A percentile compares a stretch with the other conserved stretches of the same genome.
phyloP scores from a whole-genome alignment of 2,113 vertebrate genomes.

The Trichechus manatus region DNA sequence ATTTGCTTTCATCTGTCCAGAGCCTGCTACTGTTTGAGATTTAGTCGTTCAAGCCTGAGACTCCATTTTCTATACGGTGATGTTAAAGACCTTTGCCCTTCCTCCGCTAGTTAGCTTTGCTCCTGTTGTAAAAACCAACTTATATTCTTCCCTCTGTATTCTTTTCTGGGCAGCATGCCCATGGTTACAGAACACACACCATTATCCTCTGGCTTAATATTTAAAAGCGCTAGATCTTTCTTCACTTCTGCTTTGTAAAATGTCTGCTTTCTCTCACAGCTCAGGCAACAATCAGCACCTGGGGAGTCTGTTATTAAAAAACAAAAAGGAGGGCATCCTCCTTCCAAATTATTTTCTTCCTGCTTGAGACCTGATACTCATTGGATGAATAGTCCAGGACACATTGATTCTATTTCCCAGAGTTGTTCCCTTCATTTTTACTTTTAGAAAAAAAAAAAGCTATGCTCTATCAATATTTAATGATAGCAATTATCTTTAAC shows the following conservation, averaged over 20 bases:
- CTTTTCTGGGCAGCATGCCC: slow-evolving; percentile 1
- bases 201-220: neutral
- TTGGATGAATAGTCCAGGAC: slow-evolving; percentile 37
- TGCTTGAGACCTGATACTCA: slow-evolving; percentile 19
- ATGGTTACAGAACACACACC: neutral
- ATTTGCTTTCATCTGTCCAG: neutral
- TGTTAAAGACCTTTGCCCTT: neutral
- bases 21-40: neutral
- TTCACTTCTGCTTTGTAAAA: slow-evolving; percentile 51
- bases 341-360: slow-evolving; percentile 48
- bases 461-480: slow-evolving; percentile 80
- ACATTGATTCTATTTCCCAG: slow-evolving; percentile 59
- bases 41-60: neutral
- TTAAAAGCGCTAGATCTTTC: slow-evolving; percentile 17
- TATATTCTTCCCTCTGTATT: neutral
- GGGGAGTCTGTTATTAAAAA: neutral
- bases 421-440: slow-evolving; percentile 61
- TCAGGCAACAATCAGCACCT: neutral
- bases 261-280: slow-evolving; percentile 1
- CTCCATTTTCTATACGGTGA: neutral
- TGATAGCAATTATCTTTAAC: slow-evolving; percentile 79
- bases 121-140: neutral
- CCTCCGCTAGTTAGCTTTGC: slow-evolving; percentile 6
- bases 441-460: slow-evolving; percentile 39
- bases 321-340: neutral